Base-by-base conservation (phyloP, 2,888 invertebrate species). In the Sthenelais limicola region DNA sequence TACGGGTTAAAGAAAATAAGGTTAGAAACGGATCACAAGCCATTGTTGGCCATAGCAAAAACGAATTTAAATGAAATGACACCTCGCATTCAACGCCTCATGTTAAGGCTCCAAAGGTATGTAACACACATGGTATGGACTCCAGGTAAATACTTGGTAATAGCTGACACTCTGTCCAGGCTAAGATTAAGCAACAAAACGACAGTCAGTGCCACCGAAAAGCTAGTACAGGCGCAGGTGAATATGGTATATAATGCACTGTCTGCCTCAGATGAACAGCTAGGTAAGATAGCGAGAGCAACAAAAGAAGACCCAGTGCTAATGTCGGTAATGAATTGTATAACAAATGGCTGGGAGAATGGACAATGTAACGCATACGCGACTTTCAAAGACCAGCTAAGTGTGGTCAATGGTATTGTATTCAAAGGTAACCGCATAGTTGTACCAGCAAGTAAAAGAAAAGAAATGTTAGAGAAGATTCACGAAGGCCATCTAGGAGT, bases 101-200 rank as follows among this genome's bases (percentile, higher is more conserved):
- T 51, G 51, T 51, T 51, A 26, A 51, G n/a, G 51, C 51, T 51
- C n/a, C 51, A 51, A 18, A 21, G 21, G 4, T 51, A 51, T 26
- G 7, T 4, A 4, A 24, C 26, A 4, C 7, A 4, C 26, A 9
- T 51, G 5, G 26, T 4, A 4, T 18, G 26, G 21, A 18, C 5
- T n/a, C n/a, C n/a, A n/a, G n/a, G n/a, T n/a, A n/a, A n/a, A n/a
- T n/a, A n/a, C n/a, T n/a, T n/a, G n/a, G 7, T 5, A 9, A 4
- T 51, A 7, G 7, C 51, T 9, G 51, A 51, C 18, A 4, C 7
- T 51, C n/a, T 51, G n/a, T 9, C 7, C 5, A 4, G 51, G 4
- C 51, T 51, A 9, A 7, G 4, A 9, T 18, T n/a, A n/a, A n/a
- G n/a, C n/a, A n/a, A n/a, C n/a, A n/a, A n/a, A n/a, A n/a, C n/a